A percentile compares a stretch with the other conserved stretches of the same genome.
Conservation (phyloP, 2,797 vertebrate genomes). For the Schizothorax lantsangensis region DNA sequence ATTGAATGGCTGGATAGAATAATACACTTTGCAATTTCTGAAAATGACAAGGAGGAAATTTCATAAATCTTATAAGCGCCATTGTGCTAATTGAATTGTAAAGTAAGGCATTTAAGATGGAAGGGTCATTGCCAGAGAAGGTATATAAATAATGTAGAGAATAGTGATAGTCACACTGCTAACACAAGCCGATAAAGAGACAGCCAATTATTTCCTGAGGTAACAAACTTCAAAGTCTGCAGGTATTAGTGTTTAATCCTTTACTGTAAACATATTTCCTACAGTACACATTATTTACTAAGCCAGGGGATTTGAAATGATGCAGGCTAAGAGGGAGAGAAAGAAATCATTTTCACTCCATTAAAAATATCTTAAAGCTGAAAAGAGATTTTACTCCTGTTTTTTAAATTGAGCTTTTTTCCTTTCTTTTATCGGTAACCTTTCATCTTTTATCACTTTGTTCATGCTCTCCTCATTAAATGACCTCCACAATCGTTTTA, state of each 20-base stretch:
- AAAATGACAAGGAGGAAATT: conserved; percentile 43
- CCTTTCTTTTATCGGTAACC: conserved; percentile 30
- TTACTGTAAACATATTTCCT: conserved; percentile 23
- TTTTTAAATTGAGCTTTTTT: neutral
- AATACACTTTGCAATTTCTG: conserved; percentile 12
- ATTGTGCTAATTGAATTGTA: conserved; percentile 52
- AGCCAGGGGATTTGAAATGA: conserved; percentile 16
- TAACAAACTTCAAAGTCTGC: conserved; percentile 21
- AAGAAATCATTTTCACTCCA: conserved; percentile 9
- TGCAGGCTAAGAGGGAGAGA: neutral
- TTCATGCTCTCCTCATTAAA: conserved; percentile 10
- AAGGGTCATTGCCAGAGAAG: conserved; percentile 27
- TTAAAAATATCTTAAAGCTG: conserved; percentile 35
- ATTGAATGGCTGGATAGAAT: conserved; percentile 25
- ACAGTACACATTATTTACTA: neutral
- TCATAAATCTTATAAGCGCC: conserved; percentile 41
- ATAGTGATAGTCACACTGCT: conserved; percentile 38
- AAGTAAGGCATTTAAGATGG: conserved; percentile 37
- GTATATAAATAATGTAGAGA: conserved; percentile 47
- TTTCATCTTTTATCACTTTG: conserved; percentile 28
- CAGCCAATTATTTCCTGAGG: conserved; percentile 30
- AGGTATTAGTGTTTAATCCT: conserved; percentile 15
- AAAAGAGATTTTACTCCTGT: conserved; percentile 32
- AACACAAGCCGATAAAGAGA: conserved; percentile 18
- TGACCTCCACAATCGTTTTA: neutral